phyloP scores from a whole-genome alignment of 2,797 vertebrate genomes.

The Hapalemur alaotrensis region DNA sequence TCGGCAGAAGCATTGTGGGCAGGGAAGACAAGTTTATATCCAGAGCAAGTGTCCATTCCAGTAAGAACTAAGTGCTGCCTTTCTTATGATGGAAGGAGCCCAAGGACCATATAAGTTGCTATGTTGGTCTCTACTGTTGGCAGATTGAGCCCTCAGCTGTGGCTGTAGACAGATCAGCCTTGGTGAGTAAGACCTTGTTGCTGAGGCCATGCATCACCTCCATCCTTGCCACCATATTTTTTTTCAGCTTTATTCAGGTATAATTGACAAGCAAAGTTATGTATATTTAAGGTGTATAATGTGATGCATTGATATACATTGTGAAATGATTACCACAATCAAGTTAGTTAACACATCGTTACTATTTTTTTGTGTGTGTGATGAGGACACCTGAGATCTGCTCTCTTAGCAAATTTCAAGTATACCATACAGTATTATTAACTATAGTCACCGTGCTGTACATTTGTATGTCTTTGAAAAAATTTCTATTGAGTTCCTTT shows the following conservation, averaged over 20 bases:
- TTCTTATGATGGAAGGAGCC: background rate
- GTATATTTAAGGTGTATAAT: background rate
- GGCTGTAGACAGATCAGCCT: background rate
- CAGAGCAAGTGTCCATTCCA: background rate
- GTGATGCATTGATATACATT: background rate
- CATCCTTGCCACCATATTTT: background rate
- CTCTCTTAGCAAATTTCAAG: background rate
- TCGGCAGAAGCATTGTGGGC: background rate
- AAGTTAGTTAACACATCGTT: background rate
- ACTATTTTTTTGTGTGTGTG: background rate
- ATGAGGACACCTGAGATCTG: background rate
- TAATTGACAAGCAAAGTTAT: background rate
- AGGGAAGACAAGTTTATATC: background rate
- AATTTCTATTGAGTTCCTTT: background rate
- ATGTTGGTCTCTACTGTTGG: background rate
- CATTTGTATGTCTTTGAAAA: background rate
- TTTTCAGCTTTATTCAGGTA: background rate
- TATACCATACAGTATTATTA: background rate
- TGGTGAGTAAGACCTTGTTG: background rate
- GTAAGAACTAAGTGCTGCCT: background rate
- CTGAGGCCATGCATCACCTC: background rate
- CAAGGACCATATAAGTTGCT: background rate
- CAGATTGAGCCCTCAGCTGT: background rate
- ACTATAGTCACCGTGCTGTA: background rate
- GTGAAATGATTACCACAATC: background rate